Percentiles rank a stretch among this genome's conserved stretches.
Conservation (phyloP, 2,113 vertebrate species). For the Pedetes capensis region DNA sequence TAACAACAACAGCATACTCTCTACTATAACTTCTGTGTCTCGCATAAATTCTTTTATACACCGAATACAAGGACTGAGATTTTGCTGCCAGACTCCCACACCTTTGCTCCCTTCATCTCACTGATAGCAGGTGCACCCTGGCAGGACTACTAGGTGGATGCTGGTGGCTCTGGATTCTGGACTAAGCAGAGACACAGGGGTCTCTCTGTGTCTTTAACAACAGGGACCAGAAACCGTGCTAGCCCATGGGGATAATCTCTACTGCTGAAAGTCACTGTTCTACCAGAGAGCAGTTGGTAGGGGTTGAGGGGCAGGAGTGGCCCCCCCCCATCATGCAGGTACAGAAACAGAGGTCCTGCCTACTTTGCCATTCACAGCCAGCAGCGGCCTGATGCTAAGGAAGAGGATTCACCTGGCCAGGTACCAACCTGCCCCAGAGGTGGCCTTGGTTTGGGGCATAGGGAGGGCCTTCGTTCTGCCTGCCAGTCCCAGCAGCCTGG, state of each 20-base stretch:
- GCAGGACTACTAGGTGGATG: not conserved
- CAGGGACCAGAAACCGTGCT: not conserved
- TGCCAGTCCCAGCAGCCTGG: not conserved
- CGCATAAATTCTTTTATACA: too few relatives aligned
- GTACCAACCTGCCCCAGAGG: not conserved
- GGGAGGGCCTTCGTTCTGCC: not conserved
- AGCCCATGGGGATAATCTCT: not conserved
- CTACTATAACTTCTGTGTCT: too few relatives aligned
- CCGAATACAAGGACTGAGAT: too few relatives aligned
- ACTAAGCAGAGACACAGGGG: not conserved
- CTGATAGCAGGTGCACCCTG: not conserved
- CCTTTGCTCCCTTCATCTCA: too few relatives aligned
- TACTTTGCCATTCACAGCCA: not conserved
- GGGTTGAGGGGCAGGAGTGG: not conserved
- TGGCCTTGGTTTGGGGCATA: not conserved
- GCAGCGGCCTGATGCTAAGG: not conserved
- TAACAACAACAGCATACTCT: too few relatives aligned
- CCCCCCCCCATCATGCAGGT: not conserved
- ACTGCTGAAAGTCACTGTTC: not conserved
- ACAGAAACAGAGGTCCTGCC: not conserved
- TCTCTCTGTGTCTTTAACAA: not conserved
- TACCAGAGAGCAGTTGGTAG: not conserved
- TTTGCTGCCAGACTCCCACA: too few relatives aligned
- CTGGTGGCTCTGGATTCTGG: not conserved
- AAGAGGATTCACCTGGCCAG: not conserved